Base-by-base conservation (phyloP, 2,797 vertebrate species). In the Bovichtus diacanthus region DNA sequence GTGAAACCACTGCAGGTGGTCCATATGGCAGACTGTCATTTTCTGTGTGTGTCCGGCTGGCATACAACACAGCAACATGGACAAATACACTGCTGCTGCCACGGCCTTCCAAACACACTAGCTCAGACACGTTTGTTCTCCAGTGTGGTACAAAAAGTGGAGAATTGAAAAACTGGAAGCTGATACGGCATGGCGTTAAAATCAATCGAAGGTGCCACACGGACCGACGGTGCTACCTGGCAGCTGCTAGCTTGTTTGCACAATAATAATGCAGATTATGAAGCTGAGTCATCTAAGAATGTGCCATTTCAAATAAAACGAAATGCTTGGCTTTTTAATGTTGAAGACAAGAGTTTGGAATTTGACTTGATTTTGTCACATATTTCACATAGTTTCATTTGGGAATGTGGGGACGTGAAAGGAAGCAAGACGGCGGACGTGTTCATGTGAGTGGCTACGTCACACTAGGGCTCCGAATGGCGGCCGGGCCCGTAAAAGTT, bases 21-120 rank as follows among this genome's bases (percentile, higher is more conserved):
- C 90, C 90, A 88, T 92, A 91, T 91, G 90, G 87, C 74, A 53
- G 74, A 64, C 70, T 87, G 80, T 88, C 87, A 72, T 81, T 81
- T 83, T 61, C 81, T 58, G 68, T 64, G 71, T 69, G 85, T 74
- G 81, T 80, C 78, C 41, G 50, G 69, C 82, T 71, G 46, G 73
- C 49, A 3, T 7, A 18, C 29, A 34, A 21, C 18, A 58, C 62
- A 16, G 66, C 62, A 15, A 23, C 46, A 9, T 12, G 51, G 19
- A 54, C 25, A 49, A 62, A 29, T 1, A 12, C 41, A 2, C 23
- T n/a, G 21, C 25, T 36, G 27, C 63, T 31, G 36, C 50, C 27
- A 1, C 4, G 12, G 58, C 58, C 36, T 27, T 36, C 12, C 6
- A 19, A 64, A 55, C 31, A 29, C 2, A 50, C 68, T 7, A 6